Base-by-base conservation (phyloP, 2,797 vertebrate genomes). In the Sorex maritimensis region DNA sequence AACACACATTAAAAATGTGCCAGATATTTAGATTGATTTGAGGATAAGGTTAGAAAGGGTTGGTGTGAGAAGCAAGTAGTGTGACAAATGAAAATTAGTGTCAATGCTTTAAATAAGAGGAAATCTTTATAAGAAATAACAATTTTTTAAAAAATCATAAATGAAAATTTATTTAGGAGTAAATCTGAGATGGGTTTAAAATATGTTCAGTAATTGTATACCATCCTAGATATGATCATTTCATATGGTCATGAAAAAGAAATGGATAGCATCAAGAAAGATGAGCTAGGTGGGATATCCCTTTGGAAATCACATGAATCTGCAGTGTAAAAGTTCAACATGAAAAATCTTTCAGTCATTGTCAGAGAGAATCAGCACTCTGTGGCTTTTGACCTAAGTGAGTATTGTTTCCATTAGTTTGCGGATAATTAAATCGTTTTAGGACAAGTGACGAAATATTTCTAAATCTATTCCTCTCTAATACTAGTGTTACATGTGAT, bases 201-300 rank as follows among this genome's bases (percentile, higher is more conserved):
- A 30, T 23, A 23, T 46, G 3, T 24, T 61, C 15, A 61, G 12
- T 65, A 6, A 11, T 5, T 44, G 9, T 12, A 6, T 1, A 34
- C 55, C n/a, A 38, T 1, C 4, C 12, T n/a, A 82, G 4, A 30
- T 14, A 21, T 0, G 2, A 34, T 2, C 6, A 6, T 17, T 61
- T 5, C 44, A 28, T 11, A 0, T 44, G 68, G 14, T 69, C 10
- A 69, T 24, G 17, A 26, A 46, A 41, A 81, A 49, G 52, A 88
- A 84, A 6, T 26, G 52, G 5, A 2, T 14, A 52, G 6, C 71
- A 41, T 8, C 6, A 61, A 74, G 8, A 86, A 24, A 86, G 3
- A 1, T 24, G 19, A 81, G 11, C 30, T 68, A 21, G 69, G 4
- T 23, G 77, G 12, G 14, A 6, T 44, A n/a, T 6, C 9, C 49